These are phyloP conservation scores for Cephus pygmeus DNA, from an alignment of 2,888 invertebrate genomes.

Conservation along the genomic window DNA sequence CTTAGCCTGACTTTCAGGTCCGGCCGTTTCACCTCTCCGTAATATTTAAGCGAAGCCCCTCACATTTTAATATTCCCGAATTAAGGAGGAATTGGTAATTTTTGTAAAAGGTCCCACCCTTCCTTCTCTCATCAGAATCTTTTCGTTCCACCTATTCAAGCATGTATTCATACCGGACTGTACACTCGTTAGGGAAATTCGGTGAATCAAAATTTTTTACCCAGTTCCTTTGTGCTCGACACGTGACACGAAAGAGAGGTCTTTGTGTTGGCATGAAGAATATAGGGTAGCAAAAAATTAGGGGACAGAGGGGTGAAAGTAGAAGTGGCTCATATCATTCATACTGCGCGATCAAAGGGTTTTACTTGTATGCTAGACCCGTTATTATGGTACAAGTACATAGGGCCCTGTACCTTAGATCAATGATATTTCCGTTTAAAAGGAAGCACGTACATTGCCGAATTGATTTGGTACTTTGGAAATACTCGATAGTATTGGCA, in stretches of 20 bases:
- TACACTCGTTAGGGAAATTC: neutral
- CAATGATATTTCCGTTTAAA: neutral
- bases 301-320: neutral
- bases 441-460: too few relatives aligned
- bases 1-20: neutral
- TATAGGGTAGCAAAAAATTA: neutral
- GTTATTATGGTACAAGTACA: neutral
- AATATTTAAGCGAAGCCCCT: neutral
- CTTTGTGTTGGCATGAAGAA: neutral
- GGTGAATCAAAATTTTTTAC: slow-evolving; percentile 1
- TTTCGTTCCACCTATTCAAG: neutral
- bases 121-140: neutral
- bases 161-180: neutral
- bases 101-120: neutral
- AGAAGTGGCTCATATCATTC: neutral
- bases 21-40: neutral
- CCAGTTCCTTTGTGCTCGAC: neutral
- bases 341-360: neutral
- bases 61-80: neutral
- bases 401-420: neutral
- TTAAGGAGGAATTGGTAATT: neutral
- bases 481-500: too few relatives aligned
- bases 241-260: neutral
- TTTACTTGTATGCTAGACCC: neutral
- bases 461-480: too few relatives aligned